Base-by-base conservation (phyloP, 1,140 invertebrate genomes). In the Forficula auricularia region DNA sequence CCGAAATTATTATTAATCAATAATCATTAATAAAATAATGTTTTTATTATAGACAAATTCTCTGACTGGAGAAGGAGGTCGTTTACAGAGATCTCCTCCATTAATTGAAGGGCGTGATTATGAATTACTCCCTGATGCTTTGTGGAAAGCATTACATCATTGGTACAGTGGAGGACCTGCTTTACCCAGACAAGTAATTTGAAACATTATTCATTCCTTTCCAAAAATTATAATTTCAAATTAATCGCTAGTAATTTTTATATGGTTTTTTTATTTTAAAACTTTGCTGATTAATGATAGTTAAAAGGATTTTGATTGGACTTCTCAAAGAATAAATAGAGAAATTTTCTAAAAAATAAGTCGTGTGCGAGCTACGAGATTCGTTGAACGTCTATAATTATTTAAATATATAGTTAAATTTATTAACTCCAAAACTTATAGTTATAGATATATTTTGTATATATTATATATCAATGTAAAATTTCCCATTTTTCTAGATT, bases 141-240 rank as follows among this genome's bases (percentile, higher is more conserved):
- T 89, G 43, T 90, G 84, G 85, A 77, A 81, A 52, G 83, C 83
- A 12, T 60, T 89, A 33, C 74, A 75, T 42, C 70, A 76, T 36
- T 89, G 85, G 86, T 89, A 89, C 64, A 81, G 82, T 20, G 81
- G 77, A 32, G 68, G 74, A n/a, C 70, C 82, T 43, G 73, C 82
- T 3, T 61, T 90, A 44, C 84, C 84, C 3, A 62, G 86, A 56
- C 82, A 85, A 68, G 83, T 81, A 51, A 61, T 40, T 37, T 32
- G 8, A 35, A 39, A 34, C 42, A 27, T 3, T 36, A 9, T 16
- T 8, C 27, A 30, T 9, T 3, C 20, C 13, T 12, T 30, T 15
- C 10, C 12, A 30, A 18, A 20, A n/a, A n/a, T n/a, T n/a, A n/a
- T n/a, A n/a, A n/a, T n/a, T n/a, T n/a, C 39, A 41, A 41, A 19